Base-by-base conservation (phyloP, 2,797 vertebrate species). In the Smutsia gigantea region DNA sequence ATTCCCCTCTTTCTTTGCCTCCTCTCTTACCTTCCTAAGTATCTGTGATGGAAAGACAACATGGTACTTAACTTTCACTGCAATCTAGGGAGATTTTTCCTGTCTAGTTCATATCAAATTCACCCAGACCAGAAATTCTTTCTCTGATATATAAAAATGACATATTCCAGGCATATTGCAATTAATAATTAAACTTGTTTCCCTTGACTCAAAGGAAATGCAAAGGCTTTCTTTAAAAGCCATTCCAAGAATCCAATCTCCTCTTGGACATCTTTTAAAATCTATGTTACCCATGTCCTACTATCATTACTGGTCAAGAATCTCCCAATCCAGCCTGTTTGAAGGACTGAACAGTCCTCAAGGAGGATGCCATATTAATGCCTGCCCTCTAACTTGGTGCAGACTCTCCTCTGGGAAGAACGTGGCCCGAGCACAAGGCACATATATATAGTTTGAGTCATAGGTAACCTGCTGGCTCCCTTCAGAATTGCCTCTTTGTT, bases 181-280 rank as follows among this genome's bases (percentile, higher is more conserved):
- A 57, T 95, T n/a, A 91, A 94, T 94, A 83, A 90, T 72, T 96
- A 46, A 96, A 93, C n/a, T 53, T 82, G 2, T 53, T 89, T 93
- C 78, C 63, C 34, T 79, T 23, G 46, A 69, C 37, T 51, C 39
- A 86, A 42, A 86, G 51, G 71, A 87, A 86, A 83, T 59, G 59
- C 31, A 90, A 93, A 69, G 18, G 14, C 72, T 94, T 68, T 90
- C 55, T 93, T 71, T 53, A 21, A 57, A 93, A 93, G 42, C 72
- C 37, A 78, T 31, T 69, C 82, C 39, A 89, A 72, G 46, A 91
- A 91, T 75, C 27, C 59, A 81, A 61, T 46, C 53, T 68, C 0
- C 14, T 59, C 34, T 66, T 39, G 21, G 0, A 53, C 21, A 29
- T 81, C n/a, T 34, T 85, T 77, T 46, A 42, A 55, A 85, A 86